Base-by-base conservation (phyloP, 2,113 vertebrate species). In the Procavia capensis region DNA sequence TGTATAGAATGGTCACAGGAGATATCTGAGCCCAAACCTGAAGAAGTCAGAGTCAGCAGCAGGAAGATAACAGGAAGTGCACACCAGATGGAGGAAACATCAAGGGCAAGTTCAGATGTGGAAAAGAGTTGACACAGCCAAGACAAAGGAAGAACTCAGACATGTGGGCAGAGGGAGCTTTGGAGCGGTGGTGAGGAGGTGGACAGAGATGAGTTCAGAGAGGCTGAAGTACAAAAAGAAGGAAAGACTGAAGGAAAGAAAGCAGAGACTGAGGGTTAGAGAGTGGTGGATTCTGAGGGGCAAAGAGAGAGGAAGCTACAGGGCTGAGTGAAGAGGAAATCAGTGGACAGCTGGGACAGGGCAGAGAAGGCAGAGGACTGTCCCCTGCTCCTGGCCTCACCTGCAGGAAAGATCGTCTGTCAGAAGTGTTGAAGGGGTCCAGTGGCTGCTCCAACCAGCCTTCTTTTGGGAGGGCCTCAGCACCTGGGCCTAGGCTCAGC, bases 341-440 rank as follows among this genome's bases (percentile, higher is more conserved):
- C 4, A 4, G 39, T 16, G 25, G 43, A 13, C 41, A 29, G 43
- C 25, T 34, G 16, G 64, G 29, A n/a, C 39, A 61, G n/a, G 41
- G 36, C 39, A 36, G 57, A 11, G 63, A 17, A 43, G 36, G 9
- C 24, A 2, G n/a, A 19, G 85, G 20, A 3, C 2, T 13, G 9
- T 79, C 3, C 6, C 4, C 36, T 34, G n/a, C 43, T 25, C 17
- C 36, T 2, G 31, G 50, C 50, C 90, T 94, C 68, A 99, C 99
- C 99, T 99, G 99, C 72, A 97, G 93, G 88, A 99, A 98, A 9
- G 98, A 98, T 4, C 91, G 57, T 0, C 19, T 14, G 14, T 98
- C 95, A 0, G 97, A 97, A 0, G 93, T 24, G 66, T 99, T 98
- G 93, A 99, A 99, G 96, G 99, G 99, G 95, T 99, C 98, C 89